Evolutionary conservation across 1,140 invertebrate species (phyloP).

Genomic region (Archivesica marissinica): DNA sequence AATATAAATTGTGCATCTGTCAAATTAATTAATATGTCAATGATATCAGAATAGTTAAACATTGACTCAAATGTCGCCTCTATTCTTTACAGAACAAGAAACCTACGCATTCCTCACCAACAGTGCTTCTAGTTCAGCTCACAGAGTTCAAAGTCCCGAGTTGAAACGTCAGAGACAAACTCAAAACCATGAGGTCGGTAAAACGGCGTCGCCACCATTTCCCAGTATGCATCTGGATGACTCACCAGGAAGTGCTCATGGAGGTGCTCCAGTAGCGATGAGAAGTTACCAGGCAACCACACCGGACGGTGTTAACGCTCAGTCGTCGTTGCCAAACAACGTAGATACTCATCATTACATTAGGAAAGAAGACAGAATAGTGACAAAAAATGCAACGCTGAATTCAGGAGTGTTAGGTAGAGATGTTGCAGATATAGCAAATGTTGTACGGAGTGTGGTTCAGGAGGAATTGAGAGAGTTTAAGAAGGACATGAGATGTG

Average conservation of each 20-base stretch:
- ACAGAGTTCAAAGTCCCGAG: constrained; percentile 20
- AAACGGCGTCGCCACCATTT: constrained; percentile 54
- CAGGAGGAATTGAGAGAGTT: constrained; percentile 31
- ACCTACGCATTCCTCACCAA: constrained; percentile 30
- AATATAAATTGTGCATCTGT: neutral
- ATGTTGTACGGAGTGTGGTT: constrained; percentile 38
- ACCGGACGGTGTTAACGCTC: constrained; percentile 60
- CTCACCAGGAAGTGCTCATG: constrained; percentile 51
- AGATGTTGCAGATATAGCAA: constrained; percentile 9
- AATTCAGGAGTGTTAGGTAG: neutral
- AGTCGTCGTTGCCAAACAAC: neutral
- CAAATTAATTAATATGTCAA: neutral
- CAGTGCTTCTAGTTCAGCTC: neutral
- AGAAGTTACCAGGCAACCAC: neutral
- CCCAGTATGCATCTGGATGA: constrained; percentile 43
- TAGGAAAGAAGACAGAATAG: neutral
- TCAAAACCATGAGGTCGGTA: constrained; percentile 30
- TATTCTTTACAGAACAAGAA: constrained; percentile 24
- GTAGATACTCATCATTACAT: neutral
- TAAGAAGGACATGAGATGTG: constrained; percentile 7
- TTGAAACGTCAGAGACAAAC: constrained; percentile 13
- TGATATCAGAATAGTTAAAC: too few species aligned
- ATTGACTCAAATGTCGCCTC: neutral
- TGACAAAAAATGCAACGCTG: neutral
- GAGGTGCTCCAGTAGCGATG: neutral